phyloP scores from a whole-genome alignment of 2,888 invertebrate species.

The Thelaira solivaga region DNA sequence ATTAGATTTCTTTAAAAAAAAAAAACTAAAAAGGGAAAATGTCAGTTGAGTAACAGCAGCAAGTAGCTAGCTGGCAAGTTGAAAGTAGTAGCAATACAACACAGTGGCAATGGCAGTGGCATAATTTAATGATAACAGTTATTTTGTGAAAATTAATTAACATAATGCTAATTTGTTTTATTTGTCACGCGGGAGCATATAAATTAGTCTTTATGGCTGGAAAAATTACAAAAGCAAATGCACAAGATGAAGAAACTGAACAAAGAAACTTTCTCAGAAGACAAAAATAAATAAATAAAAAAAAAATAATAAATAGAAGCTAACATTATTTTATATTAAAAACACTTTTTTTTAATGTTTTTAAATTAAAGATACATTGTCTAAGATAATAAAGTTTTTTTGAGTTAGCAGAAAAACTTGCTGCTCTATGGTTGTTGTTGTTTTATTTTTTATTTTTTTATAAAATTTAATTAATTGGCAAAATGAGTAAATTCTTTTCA shows the following conservation, averaged over 20 bases:
- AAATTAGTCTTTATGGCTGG: constrained; percentile 61
- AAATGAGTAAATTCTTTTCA: not conserved
- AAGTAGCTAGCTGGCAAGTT: constrained; percentile 32
- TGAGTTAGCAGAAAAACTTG: constrained; percentile 20
- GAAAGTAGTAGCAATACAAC: constrained; percentile 7
- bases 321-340: constrained; percentile 43
- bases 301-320: not conserved
- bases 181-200: constrained; percentile 62
- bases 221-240: constrained; percentile 44
- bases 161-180: constrained; percentile 63
- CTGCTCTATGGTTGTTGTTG: too few relatives aligned
- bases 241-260: constrained; percentile 28
- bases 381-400: constrained; percentile 30
- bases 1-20: constrained; percentile 50
- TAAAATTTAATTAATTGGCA: constrained; percentile 3
- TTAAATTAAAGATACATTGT: constrained; percentile 30
- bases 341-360: constrained; percentile 42
- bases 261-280: constrained; percentile 50
- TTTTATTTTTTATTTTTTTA: not conserved
- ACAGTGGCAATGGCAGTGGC: constrained; percentile 44
- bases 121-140: constrained; percentile 63
- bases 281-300: not conserved
- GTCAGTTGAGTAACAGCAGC: constrained; percentile 33
- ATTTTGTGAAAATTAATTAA: constrained; percentile 63
- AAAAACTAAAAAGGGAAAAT: constrained; percentile 45